These are phyloP conservation scores for Apocrypta bakeri DNA, from an alignment of 1,140 invertebrate species.

Conservation along the genomic window DNA sequence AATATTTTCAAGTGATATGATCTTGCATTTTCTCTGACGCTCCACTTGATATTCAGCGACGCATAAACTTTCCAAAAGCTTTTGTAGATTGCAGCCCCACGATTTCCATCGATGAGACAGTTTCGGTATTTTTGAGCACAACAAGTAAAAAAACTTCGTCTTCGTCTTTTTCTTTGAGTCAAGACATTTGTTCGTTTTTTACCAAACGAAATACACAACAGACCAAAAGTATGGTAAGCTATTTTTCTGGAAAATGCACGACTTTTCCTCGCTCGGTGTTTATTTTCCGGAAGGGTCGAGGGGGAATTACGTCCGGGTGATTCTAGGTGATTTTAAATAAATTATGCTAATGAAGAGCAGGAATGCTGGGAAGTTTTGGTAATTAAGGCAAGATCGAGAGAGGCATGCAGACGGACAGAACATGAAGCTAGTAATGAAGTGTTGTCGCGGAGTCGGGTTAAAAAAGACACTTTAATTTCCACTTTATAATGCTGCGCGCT, in stretches of 20 bases:
- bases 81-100: constrained; percentile 22
- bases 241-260: not conserved
- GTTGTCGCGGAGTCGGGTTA: not conserved
- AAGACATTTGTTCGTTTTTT: not conserved
- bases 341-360: not conserved
- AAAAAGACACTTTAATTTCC: not conserved
- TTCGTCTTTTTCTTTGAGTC: not conserved
- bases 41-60: constrained; percentile 30
- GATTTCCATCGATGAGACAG: not conserved
- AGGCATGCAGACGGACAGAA: too few species aligned
- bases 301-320: not conserved
- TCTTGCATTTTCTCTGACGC: not conserved
- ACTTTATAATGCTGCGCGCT: not conserved
- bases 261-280: not conserved
- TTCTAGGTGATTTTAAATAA: constrained; percentile 25
- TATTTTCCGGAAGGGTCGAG: not conserved
- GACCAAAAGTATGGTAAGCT: not conserved
- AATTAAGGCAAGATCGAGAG: not conserved
- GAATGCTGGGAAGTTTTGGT: constrained; percentile 2
- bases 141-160: not conserved
- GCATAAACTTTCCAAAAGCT: constrained; percentile 15
- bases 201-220: not conserved
- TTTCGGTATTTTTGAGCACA: constrained; percentile 19
- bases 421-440: not conserved
- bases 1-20: too few species aligned